phyloP scores from a whole-genome alignment of 2,797 vertebrate genomes.

The Lerista edwardsae region DNA sequence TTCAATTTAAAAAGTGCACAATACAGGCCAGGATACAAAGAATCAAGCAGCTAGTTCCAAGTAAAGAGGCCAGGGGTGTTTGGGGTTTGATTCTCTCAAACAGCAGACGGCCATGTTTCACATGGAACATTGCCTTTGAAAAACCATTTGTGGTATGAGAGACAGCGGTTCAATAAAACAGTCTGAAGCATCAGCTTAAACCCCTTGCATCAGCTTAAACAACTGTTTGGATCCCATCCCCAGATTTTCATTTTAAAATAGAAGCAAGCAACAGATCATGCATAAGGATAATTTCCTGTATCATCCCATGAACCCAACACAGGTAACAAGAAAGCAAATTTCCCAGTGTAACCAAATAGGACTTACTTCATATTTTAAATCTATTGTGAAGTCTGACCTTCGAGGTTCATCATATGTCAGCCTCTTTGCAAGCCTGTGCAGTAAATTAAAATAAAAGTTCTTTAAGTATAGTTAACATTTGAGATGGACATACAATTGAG shows the following conservation, averaged over 20 bases:
- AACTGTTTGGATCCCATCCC: background rate
- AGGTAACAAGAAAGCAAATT: background rate
- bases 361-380: conserved; percentile 96
- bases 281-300: background rate
- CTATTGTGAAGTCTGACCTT: conserved; percentile 97
- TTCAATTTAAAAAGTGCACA: background rate
- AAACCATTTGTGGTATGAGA: background rate
- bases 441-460: conserved; percentile 50
- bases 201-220: background rate
- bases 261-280: background rate
- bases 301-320: background rate
- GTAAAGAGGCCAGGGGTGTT: background rate
- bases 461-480: background rate
- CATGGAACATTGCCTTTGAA: background rate
- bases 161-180: background rate
- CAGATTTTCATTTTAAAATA: background rate
- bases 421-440: conserved; percentile 86
- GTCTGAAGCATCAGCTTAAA: background rate
- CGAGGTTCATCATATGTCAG: conserved; percentile 88
- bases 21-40: background rate
- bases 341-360: background rate
- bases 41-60: background rate
- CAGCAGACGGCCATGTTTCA: background rate
- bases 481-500: background rate
- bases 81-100: background rate